Evolutionary conservation across 2,888 invertebrate genomes (phyloP).

Genomic region (Epistrophella euchroma): DNA sequence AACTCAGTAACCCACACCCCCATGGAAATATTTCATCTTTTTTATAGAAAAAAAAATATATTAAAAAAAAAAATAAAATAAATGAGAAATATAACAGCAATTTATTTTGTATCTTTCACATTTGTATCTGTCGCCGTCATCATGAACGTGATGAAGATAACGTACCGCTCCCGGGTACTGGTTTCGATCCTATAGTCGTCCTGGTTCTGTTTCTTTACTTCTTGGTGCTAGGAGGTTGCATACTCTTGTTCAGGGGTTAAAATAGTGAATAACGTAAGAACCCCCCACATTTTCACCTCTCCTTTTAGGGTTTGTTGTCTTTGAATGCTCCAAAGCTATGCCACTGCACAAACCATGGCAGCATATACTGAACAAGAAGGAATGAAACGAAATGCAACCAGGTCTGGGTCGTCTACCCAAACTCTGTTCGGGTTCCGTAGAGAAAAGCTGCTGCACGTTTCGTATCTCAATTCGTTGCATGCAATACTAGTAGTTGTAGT

Average conservation of each 20-base stretch:
- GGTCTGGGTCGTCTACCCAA: conserved; percentile 71
- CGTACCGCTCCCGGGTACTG: conserved; percentile 51
- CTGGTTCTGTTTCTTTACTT: neutral
- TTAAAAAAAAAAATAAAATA: neutral
- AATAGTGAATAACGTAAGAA: conserved; percentile 55
- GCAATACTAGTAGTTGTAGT: conserved; percentile 26
- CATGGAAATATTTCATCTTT: conserved; percentile 29
- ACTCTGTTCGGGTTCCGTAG: neutral
- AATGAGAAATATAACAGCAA: conserved; percentile 51
- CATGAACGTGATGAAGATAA: conserved; percentile 72
- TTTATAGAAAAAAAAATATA: neutral
- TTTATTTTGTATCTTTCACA: conserved; percentile 72
- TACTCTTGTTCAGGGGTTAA: conserved; percentile 52
- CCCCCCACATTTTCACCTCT: neutral
- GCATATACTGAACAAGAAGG: conserved; percentile 3
- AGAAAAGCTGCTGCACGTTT: conserved; percentile 42
- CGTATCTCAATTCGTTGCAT: conserved; percentile 69
- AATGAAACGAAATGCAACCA: conserved; percentile 69
- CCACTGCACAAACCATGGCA: conserved; percentile 35
- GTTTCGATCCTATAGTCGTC: neutral
- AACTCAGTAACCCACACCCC: conserved; percentile 51
- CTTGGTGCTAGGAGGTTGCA: conserved; percentile 45
- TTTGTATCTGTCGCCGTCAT: conserved; percentile 68
- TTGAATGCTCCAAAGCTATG: conserved; percentile 24
- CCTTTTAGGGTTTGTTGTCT: neutral